These are phyloP conservation scores for Diaphora mendica DNA, from an alignment of 2,888 invertebrate genomes.

Conservation along the genomic window DNA sequence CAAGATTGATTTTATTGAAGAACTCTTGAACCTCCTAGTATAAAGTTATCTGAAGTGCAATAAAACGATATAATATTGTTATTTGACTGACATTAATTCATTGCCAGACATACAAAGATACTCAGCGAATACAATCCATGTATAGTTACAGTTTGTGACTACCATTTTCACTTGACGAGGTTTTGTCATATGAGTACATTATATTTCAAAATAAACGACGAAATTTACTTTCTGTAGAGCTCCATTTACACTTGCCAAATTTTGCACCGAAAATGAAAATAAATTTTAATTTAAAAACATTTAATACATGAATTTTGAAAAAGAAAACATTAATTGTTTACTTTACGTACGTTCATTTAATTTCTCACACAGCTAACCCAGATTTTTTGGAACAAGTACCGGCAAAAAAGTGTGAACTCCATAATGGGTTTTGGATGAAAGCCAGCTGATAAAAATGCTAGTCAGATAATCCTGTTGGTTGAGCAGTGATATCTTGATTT, in stretches of 20 bases:
- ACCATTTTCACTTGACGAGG: too few species aligned
- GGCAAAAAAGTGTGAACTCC: slow-evolving; percentile 57
- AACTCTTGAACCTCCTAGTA: too few species aligned
- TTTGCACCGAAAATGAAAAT: not conserved
- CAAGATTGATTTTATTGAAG: too few species aligned
- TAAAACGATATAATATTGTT: too few species aligned
- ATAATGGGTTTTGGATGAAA: slow-evolving; percentile 59
- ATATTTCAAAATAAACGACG: not conserved
- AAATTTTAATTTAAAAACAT: not conserved
- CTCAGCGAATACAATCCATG: too few species aligned
- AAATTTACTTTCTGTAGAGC: not conserved
- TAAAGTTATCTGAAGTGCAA: too few species aligned
- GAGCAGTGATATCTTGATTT: slow-evolving; percentile 50
- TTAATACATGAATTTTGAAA: not conserved
- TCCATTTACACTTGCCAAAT: not conserved
- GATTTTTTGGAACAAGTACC: slow-evolving; percentile 21
- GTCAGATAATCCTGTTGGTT: slow-evolving; percentile 52
- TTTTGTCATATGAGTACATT: too few species aligned
- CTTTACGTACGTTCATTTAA: slow-evolving; percentile 13
- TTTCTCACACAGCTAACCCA: slow-evolving; percentile 21
- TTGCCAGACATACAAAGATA: too few species aligned
- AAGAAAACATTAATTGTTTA: slow-evolving; percentile 6
- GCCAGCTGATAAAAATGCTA: slow-evolving; percentile 54
- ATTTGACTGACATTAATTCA: too few species aligned
- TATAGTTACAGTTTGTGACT: too few species aligned